These are phyloP conservation scores for Anoplophora glabripennis DNA, from an alignment of 1,140 invertebrate species.

Conservation along the genomic window DNA sequence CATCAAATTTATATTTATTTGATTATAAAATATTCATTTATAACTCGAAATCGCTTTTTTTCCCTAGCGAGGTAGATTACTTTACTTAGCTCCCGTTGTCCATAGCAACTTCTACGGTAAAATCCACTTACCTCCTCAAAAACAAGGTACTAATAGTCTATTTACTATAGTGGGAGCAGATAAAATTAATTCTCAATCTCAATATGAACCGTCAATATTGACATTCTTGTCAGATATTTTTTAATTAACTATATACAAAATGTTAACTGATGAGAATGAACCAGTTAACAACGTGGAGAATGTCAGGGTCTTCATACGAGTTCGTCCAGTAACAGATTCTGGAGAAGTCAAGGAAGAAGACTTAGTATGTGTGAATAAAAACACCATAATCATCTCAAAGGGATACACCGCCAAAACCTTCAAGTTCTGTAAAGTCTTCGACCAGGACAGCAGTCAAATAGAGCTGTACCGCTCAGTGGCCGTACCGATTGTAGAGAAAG, in stretches of 20 bases:
- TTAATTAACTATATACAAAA: not conserved
- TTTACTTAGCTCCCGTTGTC: too few species aligned
- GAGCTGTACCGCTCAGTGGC: slow-evolving; percentile 95
- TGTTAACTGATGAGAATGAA: not conserved
- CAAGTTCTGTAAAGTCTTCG: slow-evolving; percentile 89
- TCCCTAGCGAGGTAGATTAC: too few species aligned
- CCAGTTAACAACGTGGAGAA: slow-evolving; percentile 46
- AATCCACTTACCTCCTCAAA: too few species aligned
- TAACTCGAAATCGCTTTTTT: too few species aligned
- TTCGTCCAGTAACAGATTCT: slow-evolving; percentile 76
- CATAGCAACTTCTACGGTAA: too few species aligned
- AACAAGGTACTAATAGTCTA: too few species aligned
- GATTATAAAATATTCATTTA: too few species aligned
- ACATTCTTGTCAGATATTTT: not conserved
- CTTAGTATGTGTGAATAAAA: slow-evolving; percentile 59
- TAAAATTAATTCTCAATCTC: too few species aligned
- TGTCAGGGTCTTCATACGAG: slow-evolving; percentile 81
- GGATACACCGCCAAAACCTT: slow-evolving; percentile 44
- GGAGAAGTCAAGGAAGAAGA: slow-evolving; percentile 69
- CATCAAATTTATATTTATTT: too few species aligned
- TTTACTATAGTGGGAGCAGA: too few species aligned
- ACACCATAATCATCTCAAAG: slow-evolving; percentile 68
- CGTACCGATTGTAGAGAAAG: slow-evolving; percentile 86
- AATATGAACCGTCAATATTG: too few species aligned
- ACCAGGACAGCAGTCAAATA: slow-evolving; percentile 78